Evolutionary conservation across 2,888 invertebrate species (phyloP), one percentile per base, ranked within the genome.

Genomic region (Synergus japonicus): DNA sequence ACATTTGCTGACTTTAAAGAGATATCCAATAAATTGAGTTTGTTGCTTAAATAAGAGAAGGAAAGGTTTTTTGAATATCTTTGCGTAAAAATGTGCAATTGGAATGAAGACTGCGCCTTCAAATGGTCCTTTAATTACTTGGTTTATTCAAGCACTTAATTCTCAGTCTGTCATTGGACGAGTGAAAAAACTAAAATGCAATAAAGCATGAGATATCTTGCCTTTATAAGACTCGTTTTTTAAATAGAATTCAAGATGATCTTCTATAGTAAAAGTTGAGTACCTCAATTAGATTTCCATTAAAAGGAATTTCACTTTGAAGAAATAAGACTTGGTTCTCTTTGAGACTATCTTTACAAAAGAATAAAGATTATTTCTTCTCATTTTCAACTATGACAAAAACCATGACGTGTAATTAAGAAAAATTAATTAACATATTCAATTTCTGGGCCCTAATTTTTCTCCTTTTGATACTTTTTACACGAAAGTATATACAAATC

Each of bases 301-400:
- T 67, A 22, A 67, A 67, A 22, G 67, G 12, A 9, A 22, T 46
- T 22, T 18, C 22, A 46, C 46, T 46, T 46, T 44, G 12, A 46
- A n/a, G 43, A 9, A 66, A n/a, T n/a, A 66, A 43, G 67, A 22
- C 7, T 4, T 12, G 67, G 13, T 7, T 29, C 22, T 22, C 67
- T 46, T 46, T 46, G 67, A 46, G 67, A 18, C 8, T 67, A 43
- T 67, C 44, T 44, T 67, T 46, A 12, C 67, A 44, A 10, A 67
- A 8, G 46, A 46, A 13, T 22, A 46, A 67, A 22, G 18, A 22
- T 1, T 13, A 29, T 18, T 2, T 67, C 66, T 22, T 46, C 22
- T 67, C 22, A 12, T 67, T 46, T 46, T 46, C 46, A 67, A 44
- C 44, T 10, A 43, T 18, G 1, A 7, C 18, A 18, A 44, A 43